A percentile compares a stretch with the other conserved stretches of the same genome.
These are phyloP conservation scores for Semnopithecus entellus DNA, from an alignment of 2,113 vertebrate genomes.

Conservation along the genomic window DNA sequence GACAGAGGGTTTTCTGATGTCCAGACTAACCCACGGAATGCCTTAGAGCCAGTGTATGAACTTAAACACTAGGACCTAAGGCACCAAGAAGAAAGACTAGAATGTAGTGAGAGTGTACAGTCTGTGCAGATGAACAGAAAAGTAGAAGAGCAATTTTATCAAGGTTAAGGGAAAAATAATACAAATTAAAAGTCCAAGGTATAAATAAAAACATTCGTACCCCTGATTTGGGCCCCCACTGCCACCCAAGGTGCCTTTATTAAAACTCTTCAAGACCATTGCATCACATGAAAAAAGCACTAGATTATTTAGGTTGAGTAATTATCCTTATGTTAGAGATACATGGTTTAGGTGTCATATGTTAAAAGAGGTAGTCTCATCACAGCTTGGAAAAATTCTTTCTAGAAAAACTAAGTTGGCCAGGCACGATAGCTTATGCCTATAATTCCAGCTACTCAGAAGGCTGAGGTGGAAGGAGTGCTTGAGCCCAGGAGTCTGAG, in stretches of 20 bases:
- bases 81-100: neutral
- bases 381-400: neutral
- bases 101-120: neutral
- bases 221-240: neutral
- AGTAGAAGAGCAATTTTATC: neutral
- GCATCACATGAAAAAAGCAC: neutral
- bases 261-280: neutral
- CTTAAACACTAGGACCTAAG: slow-evolving; percentile 2
- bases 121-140: neutral
- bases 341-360: neutral
- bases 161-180: neutral
- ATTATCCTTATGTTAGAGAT: neutral
- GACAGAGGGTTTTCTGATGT: neutral
- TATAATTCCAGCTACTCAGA: neutral
- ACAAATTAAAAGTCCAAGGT: neutral
- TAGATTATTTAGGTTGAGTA: neutral
- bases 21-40: neutral
- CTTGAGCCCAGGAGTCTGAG: neutral
- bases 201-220: neutral
- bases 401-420: neutral
- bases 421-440: neutral
- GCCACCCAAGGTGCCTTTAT: neutral
- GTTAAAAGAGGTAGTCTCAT: neutral
- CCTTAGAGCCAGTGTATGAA: neutral
- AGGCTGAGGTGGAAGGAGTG: neutral